Evolutionary conservation across 2,888 invertebrate species (phyloP), one percentile per base, ranked within the genome.

Genomic region (Byasa hedistus): DNA sequence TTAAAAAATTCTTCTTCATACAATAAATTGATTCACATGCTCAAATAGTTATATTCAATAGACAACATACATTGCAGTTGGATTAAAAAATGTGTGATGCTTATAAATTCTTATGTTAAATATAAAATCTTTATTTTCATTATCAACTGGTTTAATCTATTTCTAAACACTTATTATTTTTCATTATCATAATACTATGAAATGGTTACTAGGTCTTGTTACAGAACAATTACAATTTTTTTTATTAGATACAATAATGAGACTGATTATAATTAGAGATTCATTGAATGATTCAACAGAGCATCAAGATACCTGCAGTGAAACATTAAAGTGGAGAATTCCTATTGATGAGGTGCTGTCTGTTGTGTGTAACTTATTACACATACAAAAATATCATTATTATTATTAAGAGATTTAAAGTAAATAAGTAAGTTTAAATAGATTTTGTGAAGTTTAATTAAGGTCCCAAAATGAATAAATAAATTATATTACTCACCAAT

Each of bases 401-500:
- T 44, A 7, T 7, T 10, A n/a, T n/a, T n/a, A n/a, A n/a, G 32
- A 10, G 19, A 44, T 17, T 44, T 44, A 44, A 44, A 32, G 7
- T 10, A 2, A 15, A 44, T 36, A 36, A 36, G 32, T 36, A 36
- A 36, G 4, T 4, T 17, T 3, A 44, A 44, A 44, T 44, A 3
- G 10, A 32, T 32, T 32, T 32, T 32, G 8, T 32, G 7, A 5
- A 10, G 32, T 44, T 17, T 44, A 44, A 44, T 44, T 44, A 44
- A 15, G 17, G 19, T 17, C 17, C 12, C 12, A 44, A 44, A 15
- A 39, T 1, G 10, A 17, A 44, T 44, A 15, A 44, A 17, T 17
- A 15, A 44, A 44, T 19, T 44, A 2, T 58, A 58, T 44, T 58
- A 87, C 91, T 91, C 73, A 91, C 91, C 87, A 62, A 91, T 82